phyloP scores from a whole-genome alignment of 2,113 vertebrate species.

The Plecturocebus donacophilus region DNA sequence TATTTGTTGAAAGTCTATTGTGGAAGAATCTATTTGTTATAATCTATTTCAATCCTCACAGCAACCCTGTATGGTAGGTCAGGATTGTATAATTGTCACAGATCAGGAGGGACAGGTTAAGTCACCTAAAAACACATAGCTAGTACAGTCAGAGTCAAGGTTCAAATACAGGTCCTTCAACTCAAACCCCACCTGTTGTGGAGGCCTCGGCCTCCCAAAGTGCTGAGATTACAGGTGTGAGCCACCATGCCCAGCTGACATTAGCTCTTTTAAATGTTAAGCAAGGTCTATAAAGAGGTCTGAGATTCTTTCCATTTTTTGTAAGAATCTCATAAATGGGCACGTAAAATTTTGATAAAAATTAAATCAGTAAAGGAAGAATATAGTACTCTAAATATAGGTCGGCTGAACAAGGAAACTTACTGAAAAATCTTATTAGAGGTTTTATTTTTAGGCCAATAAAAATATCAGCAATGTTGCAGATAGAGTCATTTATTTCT shows the following conservation, averaged over 20 bases:
- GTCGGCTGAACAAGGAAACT: slow-evolving; percentile 40
- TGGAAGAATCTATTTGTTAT: background rate
- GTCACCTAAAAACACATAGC: background rate
- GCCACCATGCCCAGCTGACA: no score
- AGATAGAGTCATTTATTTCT: slow-evolving; percentile 55
- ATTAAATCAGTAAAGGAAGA: slow-evolving; percentile 11
- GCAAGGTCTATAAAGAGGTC: background rate
- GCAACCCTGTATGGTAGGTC: background rate
- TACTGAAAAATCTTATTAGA: slow-evolving; percentile 15
- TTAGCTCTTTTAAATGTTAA: background rate
- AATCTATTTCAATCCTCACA: background rate
- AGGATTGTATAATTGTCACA: background rate
- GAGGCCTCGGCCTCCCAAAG: no score
- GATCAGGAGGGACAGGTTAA: background rate
- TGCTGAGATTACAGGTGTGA: no score
- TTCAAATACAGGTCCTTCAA: slow-evolving; percentile 76
- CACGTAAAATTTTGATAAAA: slow-evolving; percentile 31
- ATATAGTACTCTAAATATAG: background rate
- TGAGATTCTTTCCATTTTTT: background rate
- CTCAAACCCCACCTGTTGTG: slow-evolving; percentile 46
- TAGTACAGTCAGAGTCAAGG: background rate
- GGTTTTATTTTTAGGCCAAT: slow-evolving; percentile 36
- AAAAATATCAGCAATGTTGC: background rate
- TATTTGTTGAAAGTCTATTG: background rate
- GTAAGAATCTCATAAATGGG: background rate